A percentile compares a stretch with the other conserved stretches of the same genome.
These are phyloP conservation scores for Semicossyphus pulcher DNA, from an alignment of 2,113 vertebrate species.

Conservation along the genomic window DNA sequence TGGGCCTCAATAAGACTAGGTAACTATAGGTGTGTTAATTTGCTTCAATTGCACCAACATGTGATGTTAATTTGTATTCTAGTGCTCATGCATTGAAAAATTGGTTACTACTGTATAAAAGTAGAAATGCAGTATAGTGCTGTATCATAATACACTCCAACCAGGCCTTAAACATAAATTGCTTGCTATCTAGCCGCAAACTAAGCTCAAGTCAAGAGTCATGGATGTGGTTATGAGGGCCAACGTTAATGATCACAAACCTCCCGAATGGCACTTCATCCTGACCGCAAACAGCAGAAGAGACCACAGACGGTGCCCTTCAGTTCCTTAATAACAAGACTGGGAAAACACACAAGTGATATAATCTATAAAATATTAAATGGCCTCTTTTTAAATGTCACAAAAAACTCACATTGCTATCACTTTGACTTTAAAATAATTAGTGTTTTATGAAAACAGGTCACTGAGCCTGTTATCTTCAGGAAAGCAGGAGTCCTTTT, in stretches of 20 bases:
- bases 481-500: conserved; percentile 25
- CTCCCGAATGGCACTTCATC: neutral
- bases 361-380: neutral
- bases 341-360: neutral
- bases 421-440: neutral
- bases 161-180: neutral
- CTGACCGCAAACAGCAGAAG: neutral
- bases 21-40: neutral
- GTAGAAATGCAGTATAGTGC: too few species aligned
- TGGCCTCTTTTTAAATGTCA: neutral
- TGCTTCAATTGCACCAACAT: neutral
- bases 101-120: too few species aligned
- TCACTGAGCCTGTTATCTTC: neutral
- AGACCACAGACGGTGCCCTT: neutral
- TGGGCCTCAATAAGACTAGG: neutral
- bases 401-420: neutral
- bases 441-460: neutral
- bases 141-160: too few species aligned
- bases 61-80: too few species aligned
- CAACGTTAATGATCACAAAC: conserved; percentile 5
- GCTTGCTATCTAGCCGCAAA: neutral
- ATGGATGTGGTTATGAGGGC: neutral
- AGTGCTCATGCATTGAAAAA: too few species aligned
- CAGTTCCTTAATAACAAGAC: neutral
- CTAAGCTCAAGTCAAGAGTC: too few species aligned